Evolutionary conservation across 2,113 vertebrate genomes (phyloP).

Genomic region (Thermophis baileyi): DNA sequence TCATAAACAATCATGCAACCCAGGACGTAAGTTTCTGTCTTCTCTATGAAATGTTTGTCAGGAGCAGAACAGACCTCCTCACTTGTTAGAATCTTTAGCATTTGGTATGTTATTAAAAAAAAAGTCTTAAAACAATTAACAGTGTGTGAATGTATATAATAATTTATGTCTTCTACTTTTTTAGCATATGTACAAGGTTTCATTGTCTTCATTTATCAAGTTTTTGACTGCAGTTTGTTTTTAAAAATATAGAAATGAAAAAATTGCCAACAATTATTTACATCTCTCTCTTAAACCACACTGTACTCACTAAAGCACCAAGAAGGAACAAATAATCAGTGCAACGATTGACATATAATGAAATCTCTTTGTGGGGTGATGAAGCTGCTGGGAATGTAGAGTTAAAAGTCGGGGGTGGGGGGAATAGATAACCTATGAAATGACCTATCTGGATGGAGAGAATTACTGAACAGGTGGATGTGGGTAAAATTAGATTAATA

Average conservation of each 20-base stretch:
- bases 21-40: background rate
- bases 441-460: background rate
- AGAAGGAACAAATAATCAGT: background rate
- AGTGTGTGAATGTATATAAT: background rate
- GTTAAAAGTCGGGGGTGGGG: background rate
- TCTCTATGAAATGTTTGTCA: background rate
- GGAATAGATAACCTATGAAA: background rate
- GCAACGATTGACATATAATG: background rate
- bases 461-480: background rate
- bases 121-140: background rate
- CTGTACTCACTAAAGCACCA: background rate
- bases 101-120: background rate
- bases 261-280: background rate
- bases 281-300: background rate
- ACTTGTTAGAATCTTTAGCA: slow-evolving; percentile 5
- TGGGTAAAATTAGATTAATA: background rate
- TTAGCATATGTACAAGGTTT: background rate
- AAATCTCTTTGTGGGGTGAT: background rate
- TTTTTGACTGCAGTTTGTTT: background rate
- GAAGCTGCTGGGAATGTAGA: background rate
- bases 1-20: background rate
- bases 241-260: background rate
- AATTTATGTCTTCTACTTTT: background rate
- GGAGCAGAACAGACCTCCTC: background rate
- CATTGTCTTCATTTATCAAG: background rate